phyloP scores from a whole-genome alignment of 2,113 vertebrate genomes.

The Strix aluco region DNA sequence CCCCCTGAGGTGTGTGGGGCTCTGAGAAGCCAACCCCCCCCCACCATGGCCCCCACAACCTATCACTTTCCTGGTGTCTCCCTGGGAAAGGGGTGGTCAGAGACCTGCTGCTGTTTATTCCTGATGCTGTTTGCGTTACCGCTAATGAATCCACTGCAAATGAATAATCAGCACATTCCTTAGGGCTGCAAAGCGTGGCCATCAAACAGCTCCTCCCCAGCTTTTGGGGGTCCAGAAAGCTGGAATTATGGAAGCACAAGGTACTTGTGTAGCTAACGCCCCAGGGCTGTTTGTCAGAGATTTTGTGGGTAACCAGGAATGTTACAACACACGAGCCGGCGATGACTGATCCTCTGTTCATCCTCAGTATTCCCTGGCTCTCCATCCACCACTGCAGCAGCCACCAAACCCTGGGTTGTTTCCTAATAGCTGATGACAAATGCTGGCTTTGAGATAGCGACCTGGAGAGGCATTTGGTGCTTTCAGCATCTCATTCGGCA shows the following conservation, averaged over 20 bases:
- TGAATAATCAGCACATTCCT: neutral
- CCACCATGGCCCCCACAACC: accelerated
- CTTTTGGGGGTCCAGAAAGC: neutral
- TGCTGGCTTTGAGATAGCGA: neutral
- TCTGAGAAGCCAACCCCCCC: neutral
- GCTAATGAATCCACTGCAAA: neutral
- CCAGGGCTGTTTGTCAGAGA: neutral
- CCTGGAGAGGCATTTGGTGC: neutral
- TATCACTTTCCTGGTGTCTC: neutral
- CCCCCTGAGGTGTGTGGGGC: accelerated
- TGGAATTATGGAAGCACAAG: neutral
- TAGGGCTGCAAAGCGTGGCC: neutral
- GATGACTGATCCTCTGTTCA: neutral
- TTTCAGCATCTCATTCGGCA: neutral
- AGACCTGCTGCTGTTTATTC: neutral
- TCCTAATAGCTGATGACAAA: neutral
- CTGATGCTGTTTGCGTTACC: accelerated
- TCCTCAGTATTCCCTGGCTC: neutral
- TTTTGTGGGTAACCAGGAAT: conserved; percentile 10
- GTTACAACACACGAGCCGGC: neutral
- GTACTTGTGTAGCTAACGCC: neutral
- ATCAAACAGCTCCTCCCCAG: neutral
- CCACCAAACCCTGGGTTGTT: neutral
- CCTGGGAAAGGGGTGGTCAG: too few relatives aligned
- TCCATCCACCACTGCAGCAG: neutral